phyloP scores from a whole-genome alignment of 2,797 vertebrate species.

The Tamandua tetradactyla region DNA sequence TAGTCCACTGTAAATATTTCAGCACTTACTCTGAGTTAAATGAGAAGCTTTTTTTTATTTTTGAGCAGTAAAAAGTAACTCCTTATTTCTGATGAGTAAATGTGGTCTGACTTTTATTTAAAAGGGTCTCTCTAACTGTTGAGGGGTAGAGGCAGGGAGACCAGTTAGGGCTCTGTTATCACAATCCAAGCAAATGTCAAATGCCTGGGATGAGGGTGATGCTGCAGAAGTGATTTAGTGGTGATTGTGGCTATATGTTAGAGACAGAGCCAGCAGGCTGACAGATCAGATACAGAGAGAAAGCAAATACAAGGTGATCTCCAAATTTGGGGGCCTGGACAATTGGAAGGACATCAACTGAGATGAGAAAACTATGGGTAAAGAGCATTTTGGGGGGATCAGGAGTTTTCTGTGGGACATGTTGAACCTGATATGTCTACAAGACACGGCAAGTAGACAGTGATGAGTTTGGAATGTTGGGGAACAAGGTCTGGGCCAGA shows the following conservation, averaged over 20 bases:
- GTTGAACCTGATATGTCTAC: background rate
- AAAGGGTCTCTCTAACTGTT: background rate
- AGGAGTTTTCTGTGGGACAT: background rate
- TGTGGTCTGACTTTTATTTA: background rate
- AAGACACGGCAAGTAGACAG: background rate
- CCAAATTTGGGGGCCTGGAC: background rate
- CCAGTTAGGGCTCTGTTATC: background rate
- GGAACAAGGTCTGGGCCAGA: background rate
- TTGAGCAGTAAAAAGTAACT: background rate
- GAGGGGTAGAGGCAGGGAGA: background rate
- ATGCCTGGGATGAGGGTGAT: background rate
- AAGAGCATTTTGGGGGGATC: background rate
- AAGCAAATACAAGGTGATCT: background rate
- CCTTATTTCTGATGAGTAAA: no score
- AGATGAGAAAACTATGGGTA: background rate
- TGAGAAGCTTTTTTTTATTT: background rate
- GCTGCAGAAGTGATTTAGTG: background rate
- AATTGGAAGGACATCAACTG: background rate
- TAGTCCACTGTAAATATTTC: background rate
- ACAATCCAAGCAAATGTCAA: background rate
- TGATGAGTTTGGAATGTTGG: background rate
- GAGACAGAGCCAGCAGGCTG: background rate
- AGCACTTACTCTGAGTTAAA: constrained; percentile 3
- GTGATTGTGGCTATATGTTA: background rate
- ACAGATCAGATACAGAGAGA: background rate